Conservation (phyloP, 53 echinoderm and acorn worm species). For the Paelopatides confundens region DNA sequence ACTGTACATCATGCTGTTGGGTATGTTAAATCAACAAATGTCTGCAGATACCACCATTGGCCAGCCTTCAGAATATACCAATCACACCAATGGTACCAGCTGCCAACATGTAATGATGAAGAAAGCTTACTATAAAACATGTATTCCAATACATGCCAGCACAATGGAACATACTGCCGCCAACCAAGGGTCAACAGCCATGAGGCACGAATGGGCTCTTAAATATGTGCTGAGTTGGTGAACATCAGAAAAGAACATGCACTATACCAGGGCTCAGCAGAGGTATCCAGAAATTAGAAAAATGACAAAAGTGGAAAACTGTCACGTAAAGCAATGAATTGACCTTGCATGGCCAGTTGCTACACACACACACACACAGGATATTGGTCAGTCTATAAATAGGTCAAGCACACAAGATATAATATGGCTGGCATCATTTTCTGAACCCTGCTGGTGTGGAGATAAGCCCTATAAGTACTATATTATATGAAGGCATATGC, state of each 20-base stretch:
- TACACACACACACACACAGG: not conserved
- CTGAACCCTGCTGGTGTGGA: not conserved
- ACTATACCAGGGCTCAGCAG: conserved; percentile 4
- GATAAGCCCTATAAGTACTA: not conserved
- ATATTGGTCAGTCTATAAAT: not conserved
- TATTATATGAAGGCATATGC: too few relatives aligned
- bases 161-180: not conserved
- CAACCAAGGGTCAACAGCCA: conserved; percentile 27
- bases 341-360: not conserved
- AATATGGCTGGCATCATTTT: not conserved
- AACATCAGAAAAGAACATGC: not conserved
- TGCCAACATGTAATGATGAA: too few relatives aligned
- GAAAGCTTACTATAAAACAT: too few relatives aligned
- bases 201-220: not conserved
- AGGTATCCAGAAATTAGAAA: not conserved
- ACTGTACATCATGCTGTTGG: too few relatives aligned
- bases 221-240: not conserved
- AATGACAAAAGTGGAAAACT: not conserved
- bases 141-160: not conserved
- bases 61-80: too few relatives aligned
- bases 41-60: too few relatives aligned
- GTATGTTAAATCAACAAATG: too few relatives aligned
- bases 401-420: not conserved
- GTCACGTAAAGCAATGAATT: not conserved
- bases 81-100: not conserved